Base-by-base conservation (phyloP, 2,888 invertebrate species). In the Rhyacophila evoluta region DNA sequence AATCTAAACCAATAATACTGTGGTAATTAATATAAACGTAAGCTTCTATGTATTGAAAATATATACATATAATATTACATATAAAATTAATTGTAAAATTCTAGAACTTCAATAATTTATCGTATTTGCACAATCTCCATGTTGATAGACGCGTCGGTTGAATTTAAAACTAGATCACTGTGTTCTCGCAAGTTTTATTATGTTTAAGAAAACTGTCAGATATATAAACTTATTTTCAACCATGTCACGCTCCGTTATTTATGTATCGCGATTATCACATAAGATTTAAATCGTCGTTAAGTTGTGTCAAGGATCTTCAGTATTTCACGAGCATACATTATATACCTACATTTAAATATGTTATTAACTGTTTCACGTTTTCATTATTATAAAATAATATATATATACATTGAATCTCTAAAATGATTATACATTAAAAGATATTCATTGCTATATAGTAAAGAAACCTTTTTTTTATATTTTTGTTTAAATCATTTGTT, bases 221-320 rank as follows among this genome's bases (percentile, higher is more conserved):
- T 15, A 25, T 10, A 19, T 19, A 19, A 55, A 55, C 25, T 19
- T 55, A 55, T 55, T 55, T 55, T 19, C 15, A 55, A 25, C 25
- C 55, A 55, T 25, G 55, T 55, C 55, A 55, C 55, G 55, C 25
- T 55, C 55, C 19, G 55, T 55, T 55, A 55, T 55, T 55, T 55
- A 55, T 55, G 55, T 55, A 55, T 19, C 55, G 25, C 15, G 55
- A 55, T 55, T 55, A 55, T 55, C 55, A 25, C 55, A 55, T 55
- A 10, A 19, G 55, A 55, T 25, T 55, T 55, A 55, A 55, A 19
- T 55, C 55, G 19, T 55, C 55, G 55, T 55, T 19, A 55, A 55
- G 55, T 55, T 55, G 55, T 55, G 55, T 55, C 55, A 55, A 55
- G 55, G 55, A 55, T 25, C 55, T 55, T 55, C 19, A 55, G 25